These are phyloP conservation scores for Gymnosoma rotundatum DNA, from an alignment of 2,888 invertebrate genomes.

Conservation along the genomic window DNA sequence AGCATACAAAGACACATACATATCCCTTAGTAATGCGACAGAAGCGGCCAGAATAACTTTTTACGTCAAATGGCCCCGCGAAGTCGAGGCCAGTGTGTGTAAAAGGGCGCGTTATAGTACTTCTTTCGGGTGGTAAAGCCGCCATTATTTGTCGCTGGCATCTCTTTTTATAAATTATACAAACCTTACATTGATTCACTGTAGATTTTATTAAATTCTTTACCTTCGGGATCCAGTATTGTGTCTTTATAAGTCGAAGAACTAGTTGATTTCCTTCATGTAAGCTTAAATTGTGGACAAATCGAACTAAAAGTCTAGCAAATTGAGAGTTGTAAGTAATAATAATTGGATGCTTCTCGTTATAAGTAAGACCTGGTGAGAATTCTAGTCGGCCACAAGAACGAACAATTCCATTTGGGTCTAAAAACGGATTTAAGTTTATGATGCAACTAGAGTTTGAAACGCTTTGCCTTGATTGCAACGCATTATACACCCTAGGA, in stretches of 20 bases:
- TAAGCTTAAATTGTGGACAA: neutral
- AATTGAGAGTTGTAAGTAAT: neutral
- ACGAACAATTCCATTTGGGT: neutral
- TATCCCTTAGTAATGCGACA: no score
- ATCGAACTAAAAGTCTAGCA: neutral
- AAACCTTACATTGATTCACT: neutral
- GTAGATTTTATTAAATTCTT: conserved; percentile 3
- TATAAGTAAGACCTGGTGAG: neutral
- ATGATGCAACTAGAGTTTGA: neutral
- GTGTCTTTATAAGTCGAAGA: neutral
- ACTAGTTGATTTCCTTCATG: neutral
- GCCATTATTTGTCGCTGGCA: no score
- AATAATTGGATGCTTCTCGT: neutral
- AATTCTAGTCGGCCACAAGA: no score
- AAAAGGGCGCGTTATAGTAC: neutral
- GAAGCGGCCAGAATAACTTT: neutral
- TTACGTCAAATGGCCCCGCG: neutral
- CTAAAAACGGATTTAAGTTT: conserved; percentile 11
- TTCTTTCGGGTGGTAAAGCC: neutral
- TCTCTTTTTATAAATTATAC: neutral
- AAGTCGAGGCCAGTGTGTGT: no score
- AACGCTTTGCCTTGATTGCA: no score
- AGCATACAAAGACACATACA: no score
- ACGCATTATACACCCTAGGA: no score
- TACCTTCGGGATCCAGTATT: neutral